Percentiles rank a stretch among this genome's conserved stretches.
Conservation (phyloP, 2,113 vertebrate species). For the Antechinus stuartii region DNA sequence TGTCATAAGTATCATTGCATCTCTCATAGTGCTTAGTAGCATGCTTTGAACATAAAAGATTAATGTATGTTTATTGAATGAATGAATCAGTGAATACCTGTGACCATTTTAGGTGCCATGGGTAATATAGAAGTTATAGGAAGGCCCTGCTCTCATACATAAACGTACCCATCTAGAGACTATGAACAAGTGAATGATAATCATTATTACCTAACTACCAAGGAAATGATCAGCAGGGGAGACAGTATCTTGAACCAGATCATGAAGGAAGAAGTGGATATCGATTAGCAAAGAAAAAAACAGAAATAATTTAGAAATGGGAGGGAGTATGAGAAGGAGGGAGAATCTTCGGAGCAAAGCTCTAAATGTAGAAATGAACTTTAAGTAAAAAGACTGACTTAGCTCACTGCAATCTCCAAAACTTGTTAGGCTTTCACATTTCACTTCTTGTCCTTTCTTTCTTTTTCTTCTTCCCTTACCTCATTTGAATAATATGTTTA, state of each 20-base stretch:
- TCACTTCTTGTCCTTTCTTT: not conserved
- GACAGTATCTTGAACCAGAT: not conserved
- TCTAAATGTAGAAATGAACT: not conserved
- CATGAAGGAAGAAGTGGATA: not conserved
- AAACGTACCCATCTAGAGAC: not conserved
- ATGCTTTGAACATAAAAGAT: too few species aligned
- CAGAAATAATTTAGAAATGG: not conserved
- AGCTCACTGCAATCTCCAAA: not conserved
- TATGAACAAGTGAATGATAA: not conserved
- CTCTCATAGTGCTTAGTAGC: too few species aligned
- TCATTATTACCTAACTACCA: not conserved
- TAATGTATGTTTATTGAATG: too few species aligned
- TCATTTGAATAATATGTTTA: not conserved
- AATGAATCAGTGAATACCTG: too few species aligned
- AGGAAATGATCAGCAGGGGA: not conserved
- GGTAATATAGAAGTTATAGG: not conserved
- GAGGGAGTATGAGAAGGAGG: not conserved
- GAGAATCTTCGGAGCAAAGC: not conserved
- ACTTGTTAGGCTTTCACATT: not conserved
- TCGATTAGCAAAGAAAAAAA: conserved; percentile 4
- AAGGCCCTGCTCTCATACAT: not conserved
- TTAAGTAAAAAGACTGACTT: not conserved
- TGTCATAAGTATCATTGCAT: too few species aligned
- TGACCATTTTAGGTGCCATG: too few species aligned
- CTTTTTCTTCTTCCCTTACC: not conserved